Base-by-base conservation (phyloP, 92 coral and sea anemone genomes). In the Palythoa grandis region DNA sequence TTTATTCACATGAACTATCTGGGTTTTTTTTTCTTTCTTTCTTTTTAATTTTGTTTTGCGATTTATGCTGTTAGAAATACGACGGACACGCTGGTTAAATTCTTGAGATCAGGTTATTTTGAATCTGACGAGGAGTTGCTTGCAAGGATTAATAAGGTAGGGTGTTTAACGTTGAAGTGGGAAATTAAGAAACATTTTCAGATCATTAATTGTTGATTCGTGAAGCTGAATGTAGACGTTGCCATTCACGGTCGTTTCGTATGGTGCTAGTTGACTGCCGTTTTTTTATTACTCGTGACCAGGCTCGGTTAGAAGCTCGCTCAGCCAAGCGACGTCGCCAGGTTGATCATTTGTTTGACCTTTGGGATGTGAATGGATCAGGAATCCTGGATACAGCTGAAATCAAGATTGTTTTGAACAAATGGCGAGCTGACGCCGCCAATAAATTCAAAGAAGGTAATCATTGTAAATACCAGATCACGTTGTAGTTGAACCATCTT, bases 291-390 rank as follows among this genome's bases (percentile, higher is more conserved):
- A 1, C 50, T 60, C 70, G 25, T n/a, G 11, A 5, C 22, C 13
- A 95, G 98, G 98, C 98, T 48, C 98, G 94, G 53, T 60, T 86
- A 74, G 98, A 95, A 60, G 98, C 98, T 14, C 90, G 91, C 40
- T 86, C 97, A 15, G 95, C 94, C 83, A 94, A 94, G 71, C 83
- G 98, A 76, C 97, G 95, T 65, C 93, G 90, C 7, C 92, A 91
- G 88, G 85, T 94, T 11, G 98, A 96, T 35, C 93, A 91, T 73
- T 87, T 96, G 56, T 96, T 94, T 72, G 98, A 96, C n/a, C 73
- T 94, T 83, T 96, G 98, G 98, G 98, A 96, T 68, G 93, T 96
- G 74, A 94, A 96, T 63, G 88, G 89, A 23, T 94, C 98, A 0
- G 98, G 98, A 3, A 58, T 88, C 63, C 85, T 96, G 53, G 95